Conservation (phyloP, 2,797 vertebrate species). For the Malurus splendens region DNA sequence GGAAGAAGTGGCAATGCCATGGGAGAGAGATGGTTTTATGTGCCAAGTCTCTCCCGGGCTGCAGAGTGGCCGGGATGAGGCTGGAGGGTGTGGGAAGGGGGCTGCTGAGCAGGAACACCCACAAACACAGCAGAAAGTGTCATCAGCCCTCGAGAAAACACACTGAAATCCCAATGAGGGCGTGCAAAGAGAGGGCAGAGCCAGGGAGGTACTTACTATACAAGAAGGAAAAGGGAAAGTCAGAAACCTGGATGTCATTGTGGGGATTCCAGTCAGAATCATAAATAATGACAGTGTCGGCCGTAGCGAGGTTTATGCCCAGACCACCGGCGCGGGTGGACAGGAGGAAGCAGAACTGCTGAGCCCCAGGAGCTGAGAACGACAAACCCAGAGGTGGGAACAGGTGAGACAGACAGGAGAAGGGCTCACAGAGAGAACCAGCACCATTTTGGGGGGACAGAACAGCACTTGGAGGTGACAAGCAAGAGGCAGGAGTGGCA, state of each 20-base stretch:
- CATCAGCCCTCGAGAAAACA: not conserved
- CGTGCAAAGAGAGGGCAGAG: not conserved
- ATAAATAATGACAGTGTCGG: conserved; percentile 95
- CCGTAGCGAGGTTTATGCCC: conserved; percentile 94
- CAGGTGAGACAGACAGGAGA: not conserved
- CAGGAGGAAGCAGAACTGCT: conserved; percentile 96
- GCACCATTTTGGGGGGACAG: not conserved
- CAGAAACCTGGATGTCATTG: conserved; percentile 91
- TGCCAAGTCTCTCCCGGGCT: not conserved
- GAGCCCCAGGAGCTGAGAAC: conserved; percentile 88
- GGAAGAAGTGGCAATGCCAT: not conserved
- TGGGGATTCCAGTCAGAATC: conserved; percentile 98
- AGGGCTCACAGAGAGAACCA: not conserved
- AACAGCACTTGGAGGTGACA: rapidly evolving
- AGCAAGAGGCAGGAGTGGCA: not conserved
- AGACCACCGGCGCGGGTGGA: conserved; percentile 93
- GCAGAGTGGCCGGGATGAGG: not conserved
- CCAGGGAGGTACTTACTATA: not conserved
- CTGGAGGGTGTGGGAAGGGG: not conserved
- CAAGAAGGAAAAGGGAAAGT: not conserved
- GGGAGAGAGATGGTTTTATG: not conserved
- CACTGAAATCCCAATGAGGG: not conserved
- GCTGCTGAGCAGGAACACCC: not conserved
- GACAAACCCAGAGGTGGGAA: conserved; percentile 32
- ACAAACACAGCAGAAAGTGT: not conserved